A percentile compares a stretch with the other conserved stretches of the same genome.
Evolutionary conservation across 2,888 invertebrate genomes (phyloP).

Genomic region (Tetranychus truncatus): DNA sequence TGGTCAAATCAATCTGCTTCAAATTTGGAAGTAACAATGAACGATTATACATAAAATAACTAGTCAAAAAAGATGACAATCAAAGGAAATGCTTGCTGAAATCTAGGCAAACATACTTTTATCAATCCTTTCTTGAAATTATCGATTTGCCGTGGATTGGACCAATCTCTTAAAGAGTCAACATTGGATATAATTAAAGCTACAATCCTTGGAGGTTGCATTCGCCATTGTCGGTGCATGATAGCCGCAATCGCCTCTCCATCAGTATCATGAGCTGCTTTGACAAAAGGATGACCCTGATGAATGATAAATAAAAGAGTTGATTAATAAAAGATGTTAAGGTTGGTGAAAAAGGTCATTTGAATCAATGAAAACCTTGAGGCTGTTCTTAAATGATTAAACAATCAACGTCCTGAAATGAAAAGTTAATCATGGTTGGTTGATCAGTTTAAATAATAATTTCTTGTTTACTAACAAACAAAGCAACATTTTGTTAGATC

Average conservation of each 20-base stretch:
- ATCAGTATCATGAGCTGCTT: constrained; percentile 24
- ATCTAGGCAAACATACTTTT: constrained; percentile 20
- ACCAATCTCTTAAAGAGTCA: constrained; percentile 24
- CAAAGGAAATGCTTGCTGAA: background rate
- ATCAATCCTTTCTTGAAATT: constrained; percentile 27
- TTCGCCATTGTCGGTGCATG: constrained; percentile 24
- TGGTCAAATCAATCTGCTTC: no score
- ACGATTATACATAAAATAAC: no score
- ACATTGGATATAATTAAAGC: constrained; percentile 26
- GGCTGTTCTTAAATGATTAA: no score
- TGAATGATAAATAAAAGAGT: background rate
- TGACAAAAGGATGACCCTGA: constrained; percentile 23
- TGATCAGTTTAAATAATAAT: no score
- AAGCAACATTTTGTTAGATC: no score
- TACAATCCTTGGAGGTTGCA: constrained; percentile 26
- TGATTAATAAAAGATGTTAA: background rate
- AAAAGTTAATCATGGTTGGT: no score
- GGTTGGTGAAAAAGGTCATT: background rate
- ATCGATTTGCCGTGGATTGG: constrained; percentile 25
- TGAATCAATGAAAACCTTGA: background rate
- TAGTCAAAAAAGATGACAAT: no score
- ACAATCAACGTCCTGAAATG: no score
- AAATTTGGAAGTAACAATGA: no score
- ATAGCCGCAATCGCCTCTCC: constrained; percentile 24
- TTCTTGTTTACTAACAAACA: no score